phyloP scores from a whole-genome alignment of 2,113 vertebrate species.

The Poecile atricapillus region DNA sequence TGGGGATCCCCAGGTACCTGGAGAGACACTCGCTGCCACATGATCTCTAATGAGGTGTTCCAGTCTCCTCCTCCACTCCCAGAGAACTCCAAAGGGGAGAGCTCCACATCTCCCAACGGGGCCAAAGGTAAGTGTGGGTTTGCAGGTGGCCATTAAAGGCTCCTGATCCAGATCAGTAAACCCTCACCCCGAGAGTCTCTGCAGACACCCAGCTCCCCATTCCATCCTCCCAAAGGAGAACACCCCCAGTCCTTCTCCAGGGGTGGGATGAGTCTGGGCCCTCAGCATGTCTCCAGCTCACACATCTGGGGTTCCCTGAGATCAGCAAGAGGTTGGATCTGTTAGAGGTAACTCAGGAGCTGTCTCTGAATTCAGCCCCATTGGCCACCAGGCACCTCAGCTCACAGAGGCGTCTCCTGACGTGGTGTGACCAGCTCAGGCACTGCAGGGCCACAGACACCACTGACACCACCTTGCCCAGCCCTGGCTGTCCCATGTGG shows the following conservation, averaged over 20 bases:
- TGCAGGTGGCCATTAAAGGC: neutral
- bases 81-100: neutral
- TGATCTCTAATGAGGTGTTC: neutral
- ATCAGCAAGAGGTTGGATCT: neutral
- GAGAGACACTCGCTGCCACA: neutral
- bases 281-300: neutral
- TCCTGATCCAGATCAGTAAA: neutral
- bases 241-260: neutral
- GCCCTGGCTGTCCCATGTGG: neutral
- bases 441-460: neutral
- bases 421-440: neutral
- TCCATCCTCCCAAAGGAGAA: neutral
- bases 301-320: neutral
- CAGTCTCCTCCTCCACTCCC: neutral
- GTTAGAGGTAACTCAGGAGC: neutral
- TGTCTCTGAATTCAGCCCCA: neutral
- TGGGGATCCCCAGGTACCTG: neutral
- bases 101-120: neutral
- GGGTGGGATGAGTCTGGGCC: neutral
- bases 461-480: rapidly evolving
- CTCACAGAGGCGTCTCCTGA: neutral
- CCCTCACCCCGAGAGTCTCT: neutral
- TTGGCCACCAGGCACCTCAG: neutral
- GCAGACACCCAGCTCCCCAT: neutral
- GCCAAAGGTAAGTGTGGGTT: neutral